Evolutionary conservation across 2,888 invertebrate species (phyloP), one percentile per base, ranked within the genome.

Genomic region (Tanytarsus gracilentus): DNA sequence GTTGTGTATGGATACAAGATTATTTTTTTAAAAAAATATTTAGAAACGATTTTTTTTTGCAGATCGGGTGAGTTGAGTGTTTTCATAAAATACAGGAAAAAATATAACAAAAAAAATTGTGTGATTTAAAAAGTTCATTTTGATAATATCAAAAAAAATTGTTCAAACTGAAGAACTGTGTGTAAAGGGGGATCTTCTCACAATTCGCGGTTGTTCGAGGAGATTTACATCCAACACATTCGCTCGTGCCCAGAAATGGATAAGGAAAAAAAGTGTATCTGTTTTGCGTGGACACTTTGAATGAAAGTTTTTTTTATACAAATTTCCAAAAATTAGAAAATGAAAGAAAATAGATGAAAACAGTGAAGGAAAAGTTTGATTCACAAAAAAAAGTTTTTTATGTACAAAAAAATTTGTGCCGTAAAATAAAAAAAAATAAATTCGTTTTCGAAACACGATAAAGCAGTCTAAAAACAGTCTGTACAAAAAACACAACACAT

Each of bases 151-250:
- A 44, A 44, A 18, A 7, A 21, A 6, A 44, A 8, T 8, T 18
- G 36, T 14, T n/a, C 36, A 79, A 80, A 80, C 83, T 82, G 84
- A 81, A 85, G 84, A 88, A 88, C 87, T 85, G 86, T 86, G 58
- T 58, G 86, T 86, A 87, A n/a, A 86, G 86, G 86, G 67, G 84
- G 82, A 80, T 77, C 82, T 82, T 83, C 84, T 85, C 85, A 83
- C 82, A 81, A 83, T 79, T 76, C 78, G n/a, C 50, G 68, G 68
- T 66, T 40, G 44, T 61, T 40, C 39, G 18, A 40, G 29, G 33
- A 16, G 63, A 56, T 44, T 48, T 58, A 63, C 73, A 74, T 74
- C 74, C 74, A 73, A 73, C 74, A 74, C 74, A 74, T 73, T 72
- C 74, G 74, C 74, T 74, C 74, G 44, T 71, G 74, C 74, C 71